A percentile compares a stretch with the other conserved stretches of the same genome.
phyloP scores from a whole-genome alignment of 2,797 vertebrate genomes.

The Cephalopachus bancanus region DNA sequence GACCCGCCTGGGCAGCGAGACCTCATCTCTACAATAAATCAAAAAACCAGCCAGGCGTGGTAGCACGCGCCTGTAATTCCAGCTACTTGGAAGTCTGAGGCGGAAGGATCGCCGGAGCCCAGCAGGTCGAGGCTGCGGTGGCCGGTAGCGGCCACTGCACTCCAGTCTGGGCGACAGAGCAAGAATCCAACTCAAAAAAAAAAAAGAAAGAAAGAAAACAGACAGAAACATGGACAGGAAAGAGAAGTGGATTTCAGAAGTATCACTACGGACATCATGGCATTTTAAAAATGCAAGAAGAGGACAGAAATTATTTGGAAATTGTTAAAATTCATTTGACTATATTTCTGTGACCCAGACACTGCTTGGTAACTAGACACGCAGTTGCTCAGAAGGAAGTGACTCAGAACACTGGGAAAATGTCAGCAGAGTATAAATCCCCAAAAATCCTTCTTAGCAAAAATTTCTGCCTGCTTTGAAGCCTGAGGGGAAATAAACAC shows the following conservation, averaged over 20 bases:
- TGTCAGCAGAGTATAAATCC: conserved; percentile 51
- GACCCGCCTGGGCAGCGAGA: no score
- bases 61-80: no score
- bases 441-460: conserved; percentile 41
- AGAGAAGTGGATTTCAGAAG: background rate
- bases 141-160: no score
- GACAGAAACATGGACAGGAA: background rate
- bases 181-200: no score
- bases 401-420: conserved; percentile 68
- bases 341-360: conserved; percentile 54
- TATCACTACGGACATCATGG: background rate
- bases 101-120: no score
- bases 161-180: no score
- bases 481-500: conserved; percentile 64
- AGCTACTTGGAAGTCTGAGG: no score
- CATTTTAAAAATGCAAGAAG: conserved; percentile 5
- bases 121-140: no score
- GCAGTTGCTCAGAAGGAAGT: conserved; percentile 56
- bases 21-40: no score
- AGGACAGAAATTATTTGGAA: conserved; percentile 3
- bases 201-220: no score
- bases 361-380: conserved; percentile 29
- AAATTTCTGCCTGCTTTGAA: conserved; percentile 5
- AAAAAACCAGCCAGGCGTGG: no score
- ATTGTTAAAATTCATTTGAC: background rate